Conservation (phyloP, 2,888 invertebrate genomes). For the Pachycephus smyrnensis region DNA sequence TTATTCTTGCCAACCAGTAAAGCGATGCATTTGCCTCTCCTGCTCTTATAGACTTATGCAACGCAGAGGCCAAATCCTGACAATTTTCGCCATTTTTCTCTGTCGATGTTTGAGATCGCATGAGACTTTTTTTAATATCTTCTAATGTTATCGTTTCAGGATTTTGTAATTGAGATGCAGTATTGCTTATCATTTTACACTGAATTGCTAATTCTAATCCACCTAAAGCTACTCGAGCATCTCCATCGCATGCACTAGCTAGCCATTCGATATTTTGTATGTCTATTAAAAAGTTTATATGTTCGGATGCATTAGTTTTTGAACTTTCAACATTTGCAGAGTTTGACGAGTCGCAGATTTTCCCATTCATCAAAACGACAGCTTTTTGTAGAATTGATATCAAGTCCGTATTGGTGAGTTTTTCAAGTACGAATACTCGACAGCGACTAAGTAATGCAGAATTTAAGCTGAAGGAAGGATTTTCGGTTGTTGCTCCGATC, state of each 20-base stretch:
- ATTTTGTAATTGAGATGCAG: conserved; percentile 25
- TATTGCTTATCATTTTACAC: conserved; percentile 11
- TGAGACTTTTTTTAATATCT: conserved; percentile 40
- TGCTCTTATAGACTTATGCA: conserved; percentile 45
- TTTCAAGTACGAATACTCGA: conserved; percentile 78
- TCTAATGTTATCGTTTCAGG: conserved; percentile 48
- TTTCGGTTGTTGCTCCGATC: conserved; percentile 86
- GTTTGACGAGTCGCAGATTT: conserved; percentile 8
- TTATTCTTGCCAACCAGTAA: conserved; percentile 50
- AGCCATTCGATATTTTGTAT: conserved; percentile 38
- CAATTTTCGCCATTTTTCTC: conserved; percentile 34
- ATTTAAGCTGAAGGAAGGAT: conserved; percentile 85
- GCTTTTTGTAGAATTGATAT: conserved; percentile 73
- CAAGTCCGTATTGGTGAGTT: conserved; percentile 72
- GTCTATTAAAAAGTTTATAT: conserved; percentile 32
- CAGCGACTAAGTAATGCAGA: conserved; percentile 84
- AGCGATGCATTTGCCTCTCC: conserved; percentile 41
- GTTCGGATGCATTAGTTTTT: not conserved
- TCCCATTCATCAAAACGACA: conserved; percentile 60
- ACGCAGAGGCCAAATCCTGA: conserved; percentile 44
- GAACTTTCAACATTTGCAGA: not conserved
- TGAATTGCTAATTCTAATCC: conserved; percentile 40
- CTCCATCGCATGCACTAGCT: conserved; percentile 41
- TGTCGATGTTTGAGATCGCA: conserved; percentile 26
- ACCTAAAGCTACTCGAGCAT: conserved; percentile 43